Base-by-base conservation (phyloP, 1,140 invertebrate genomes). In the Trichogramma pretiosum region DNA sequence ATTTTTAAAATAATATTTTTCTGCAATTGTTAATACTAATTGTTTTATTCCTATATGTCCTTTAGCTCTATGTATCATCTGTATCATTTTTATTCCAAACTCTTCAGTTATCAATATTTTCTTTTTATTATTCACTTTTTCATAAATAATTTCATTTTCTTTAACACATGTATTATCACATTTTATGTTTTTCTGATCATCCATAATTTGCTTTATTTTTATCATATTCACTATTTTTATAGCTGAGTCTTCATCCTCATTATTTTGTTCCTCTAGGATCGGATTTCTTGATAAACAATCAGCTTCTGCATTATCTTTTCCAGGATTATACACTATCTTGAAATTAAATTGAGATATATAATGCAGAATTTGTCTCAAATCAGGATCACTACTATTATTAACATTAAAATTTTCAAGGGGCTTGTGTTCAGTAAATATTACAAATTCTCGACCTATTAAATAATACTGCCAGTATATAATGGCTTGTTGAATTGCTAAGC, bases 101-200 rank as follows among this genome's bases (percentile, higher is more conserved):
- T 51, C 41, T 40, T 54, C 53, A 17, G 45, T 51, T 51, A 54
- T 11, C 53, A 48, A 54, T 21, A 54, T 54, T 51, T 54, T 54
- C 26, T 48, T 41, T 54, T 21, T 54, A 32, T 54, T 48, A 51
- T 54, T 54, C 30, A 47, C 16, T 23, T 19, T 51, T 51, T 48
- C 51, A 43, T 54, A 51, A 21, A 48, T 47, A 19, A 54, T 48
- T 33, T 42, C 16, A 43, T 38, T 48, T 44, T 48, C 30, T 17
- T 39, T 53, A 18, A 30, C 42, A 33, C 32, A 53, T 48, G 38
- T 53, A 53, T 48, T 41, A 19, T 44, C 42, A 4, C 10, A 26
- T 17, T 44, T 42, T 37, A 51, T 41, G 30, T 34, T 26, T 51
- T 46, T 46, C 32, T 51, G 46, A 50, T 50, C 44, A 28, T 50